Base-by-base conservation (phyloP, 2,888 invertebrate species). In the Galerucella calmariensis region DNA sequence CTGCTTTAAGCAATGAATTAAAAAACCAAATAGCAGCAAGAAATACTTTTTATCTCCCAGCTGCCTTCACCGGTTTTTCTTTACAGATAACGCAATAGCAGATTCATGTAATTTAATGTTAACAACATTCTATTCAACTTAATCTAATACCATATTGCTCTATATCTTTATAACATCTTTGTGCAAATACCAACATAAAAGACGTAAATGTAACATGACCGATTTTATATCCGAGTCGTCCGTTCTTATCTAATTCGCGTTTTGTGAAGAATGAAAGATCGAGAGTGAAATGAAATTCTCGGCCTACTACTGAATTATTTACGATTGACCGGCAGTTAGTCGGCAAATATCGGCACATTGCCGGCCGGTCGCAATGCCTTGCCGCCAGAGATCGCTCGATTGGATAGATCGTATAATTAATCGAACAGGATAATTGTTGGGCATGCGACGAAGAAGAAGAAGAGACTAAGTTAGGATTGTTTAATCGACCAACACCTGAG, bases 381-480 rank as follows among this genome's bases (percentile, higher is more conserved):
- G 62, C 62, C 62, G 62, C 62, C 67, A 20, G 20, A 48, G 53
- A 67, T 69, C 69, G 53, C n/a, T 67, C 46, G 48, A 69, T 73
- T 73, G 73, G 67, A 74, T 78, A 79, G 41, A 79, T 77, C 78
- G 69, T 80, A 75, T 79, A 81, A 86, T 85, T 86, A 86, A 86
- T 85, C 83, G 83, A 83, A 84, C 83, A 81, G 76, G 83, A 84
- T 85, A 86, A 86, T 86, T 85, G 82, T 82, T 78, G 79, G 81
- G 80, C 77, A 73, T 68, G 73, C 63, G 71, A 66, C 73, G 82
- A 67, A 82, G 85, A 85, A 81, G 82, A 67, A 82, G 85, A 85
- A 84, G 83, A 84, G 82, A 79, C 81, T 83, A 82, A 85, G 83
- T 86, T 85, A 85, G 84, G 84, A 83, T 81, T 81, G 82, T 81